Conservation (phyloP, 2,113 vertebrate species). For the Butorides virescens region DNA sequence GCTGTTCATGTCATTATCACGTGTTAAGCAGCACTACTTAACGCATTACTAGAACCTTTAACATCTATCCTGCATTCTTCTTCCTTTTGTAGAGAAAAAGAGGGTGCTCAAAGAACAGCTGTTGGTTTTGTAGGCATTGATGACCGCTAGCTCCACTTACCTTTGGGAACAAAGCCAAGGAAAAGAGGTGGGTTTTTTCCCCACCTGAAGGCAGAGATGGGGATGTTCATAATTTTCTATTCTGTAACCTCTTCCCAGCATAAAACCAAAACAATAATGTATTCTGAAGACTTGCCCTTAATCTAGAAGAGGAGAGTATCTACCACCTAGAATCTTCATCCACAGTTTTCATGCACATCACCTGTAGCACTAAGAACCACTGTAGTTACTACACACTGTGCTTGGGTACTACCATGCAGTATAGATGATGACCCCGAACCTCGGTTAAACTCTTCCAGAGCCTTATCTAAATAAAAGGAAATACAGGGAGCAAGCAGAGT, state of each 20-base stretch:
- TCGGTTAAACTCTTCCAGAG: background rate
- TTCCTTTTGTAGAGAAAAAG: background rate
- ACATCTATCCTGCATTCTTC: background rate
- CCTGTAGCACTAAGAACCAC: background rate
- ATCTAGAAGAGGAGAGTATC: background rate
- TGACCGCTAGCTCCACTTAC: too few relatives aligned
- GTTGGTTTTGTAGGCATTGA: background rate
- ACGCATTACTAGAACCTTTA: background rate
- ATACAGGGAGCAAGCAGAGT: background rate
- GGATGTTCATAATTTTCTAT: background rate
- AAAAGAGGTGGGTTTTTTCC: fast-evolving
- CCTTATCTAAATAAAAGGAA: background rate
- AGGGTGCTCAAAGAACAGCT: background rate
- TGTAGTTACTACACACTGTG: fast-evolving
- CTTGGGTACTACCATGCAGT: too few relatives aligned
- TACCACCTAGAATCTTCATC: background rate
- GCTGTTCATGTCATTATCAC: background rate
- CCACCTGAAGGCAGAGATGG: background rate
- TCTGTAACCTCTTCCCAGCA: background rate
- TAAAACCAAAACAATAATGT: background rate
- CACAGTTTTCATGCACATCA: too few relatives aligned
- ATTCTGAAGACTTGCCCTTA: too few relatives aligned
- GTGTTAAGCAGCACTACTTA: background rate
- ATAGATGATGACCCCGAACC: background rate
- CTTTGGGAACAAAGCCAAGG: background rate